Percentiles rank a stretch among this genome's conserved stretches.
Conservation (phyloP, 2,888 invertebrate genomes). For the Petrophora chlorosata region DNA sequence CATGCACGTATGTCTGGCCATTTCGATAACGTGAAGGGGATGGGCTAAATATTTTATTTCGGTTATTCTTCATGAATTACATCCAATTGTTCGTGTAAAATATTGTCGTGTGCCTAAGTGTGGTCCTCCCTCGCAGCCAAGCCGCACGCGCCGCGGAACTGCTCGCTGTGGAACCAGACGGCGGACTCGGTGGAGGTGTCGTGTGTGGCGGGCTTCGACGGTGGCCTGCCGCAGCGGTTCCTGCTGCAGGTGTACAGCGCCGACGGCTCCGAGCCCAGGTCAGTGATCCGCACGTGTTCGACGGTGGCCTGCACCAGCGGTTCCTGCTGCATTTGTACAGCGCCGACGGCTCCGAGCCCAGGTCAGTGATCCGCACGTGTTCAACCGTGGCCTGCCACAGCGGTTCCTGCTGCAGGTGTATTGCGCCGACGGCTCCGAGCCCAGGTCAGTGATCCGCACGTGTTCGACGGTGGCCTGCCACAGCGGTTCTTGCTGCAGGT, state of each 20-base stretch:
- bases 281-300: slow-evolving; percentile 75
- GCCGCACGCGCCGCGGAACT: slow-evolving; percentile 93
- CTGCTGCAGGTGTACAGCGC: slow-evolving; percentile 89
- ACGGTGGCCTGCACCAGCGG: slow-evolving; percentile 94
- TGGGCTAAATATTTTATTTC: too few relatives aligned
- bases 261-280: slow-evolving; percentile 63
- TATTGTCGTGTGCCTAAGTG: too few relatives aligned
- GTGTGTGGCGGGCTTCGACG: slow-evolving; percentile 94
- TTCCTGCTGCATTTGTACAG: slow-evolving; percentile 92
- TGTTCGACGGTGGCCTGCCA: slow-evolving; percentile 94
- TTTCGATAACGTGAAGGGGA: too few relatives aligned
- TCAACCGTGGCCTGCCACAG: slow-evolving; percentile 95
- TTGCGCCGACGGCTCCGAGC: slow-evolving; percentile 59
- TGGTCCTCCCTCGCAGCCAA: slow-evolving; percentile 89
- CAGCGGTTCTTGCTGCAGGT: slow-evolving; percentile 93
- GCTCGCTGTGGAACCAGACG: slow-evolving; percentile 93
- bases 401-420: slow-evolving; percentile 92
- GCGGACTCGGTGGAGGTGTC: slow-evolving; percentile 91
- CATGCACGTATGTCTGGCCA: too few relatives aligned
- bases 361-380: slow-evolving; percentile 59
- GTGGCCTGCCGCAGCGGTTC: slow-evolving; percentile 94
- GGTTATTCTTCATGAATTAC: too few relatives aligned
- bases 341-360: slow-evolving; percentile 56
- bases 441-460: slow-evolving; percentile 50
- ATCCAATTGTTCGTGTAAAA: too few relatives aligned